Conservation (phyloP, 2,797 vertebrate species). For the Scomberomorus guttatus region DNA sequence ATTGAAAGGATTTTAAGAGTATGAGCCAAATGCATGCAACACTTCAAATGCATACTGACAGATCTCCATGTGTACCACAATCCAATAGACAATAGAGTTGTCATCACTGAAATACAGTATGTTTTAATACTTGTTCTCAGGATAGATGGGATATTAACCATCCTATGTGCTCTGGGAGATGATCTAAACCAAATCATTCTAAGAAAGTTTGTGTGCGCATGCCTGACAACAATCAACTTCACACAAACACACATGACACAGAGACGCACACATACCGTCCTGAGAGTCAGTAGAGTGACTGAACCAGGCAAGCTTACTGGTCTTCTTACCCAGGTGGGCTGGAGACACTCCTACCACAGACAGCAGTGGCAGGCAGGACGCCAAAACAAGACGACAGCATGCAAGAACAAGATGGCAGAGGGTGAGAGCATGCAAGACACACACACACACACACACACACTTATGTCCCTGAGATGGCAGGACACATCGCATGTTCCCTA, state of each 20-base stretch:
- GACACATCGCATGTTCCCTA: constrained; percentile 7
- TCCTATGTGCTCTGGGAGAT: background rate
- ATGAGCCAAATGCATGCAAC: no score
- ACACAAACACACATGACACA: constrained; percentile 23
- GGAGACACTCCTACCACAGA: constrained; percentile 77
- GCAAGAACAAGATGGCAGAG: constrained; percentile 54
- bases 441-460: constrained; percentile 23
- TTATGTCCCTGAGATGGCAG: constrained; percentile 17
- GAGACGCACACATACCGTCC: constrained; percentile 77
- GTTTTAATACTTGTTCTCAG: background rate
- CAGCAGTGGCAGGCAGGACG: constrained; percentile 37
- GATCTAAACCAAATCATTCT: background rate
- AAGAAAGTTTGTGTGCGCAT: background rate
- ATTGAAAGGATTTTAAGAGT: background rate
- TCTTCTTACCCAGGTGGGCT: constrained; percentile 87
- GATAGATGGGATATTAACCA: background rate
- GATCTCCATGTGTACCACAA: background rate
- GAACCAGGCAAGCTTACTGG: constrained; percentile 89
- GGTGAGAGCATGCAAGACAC: constrained; percentile 47
- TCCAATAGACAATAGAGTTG: background rate
- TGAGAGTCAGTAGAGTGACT: constrained; percentile 88
- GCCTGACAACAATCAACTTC: background rate
- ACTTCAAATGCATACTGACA: background rate
- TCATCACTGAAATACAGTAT: background rate
- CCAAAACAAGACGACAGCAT: constrained; percentile 55